Evolutionary conservation across 2,797 vertebrate species (phyloP), one percentile per base, ranked within the genome.

Genomic region (Pipistrellus pipistrellus): DNA sequence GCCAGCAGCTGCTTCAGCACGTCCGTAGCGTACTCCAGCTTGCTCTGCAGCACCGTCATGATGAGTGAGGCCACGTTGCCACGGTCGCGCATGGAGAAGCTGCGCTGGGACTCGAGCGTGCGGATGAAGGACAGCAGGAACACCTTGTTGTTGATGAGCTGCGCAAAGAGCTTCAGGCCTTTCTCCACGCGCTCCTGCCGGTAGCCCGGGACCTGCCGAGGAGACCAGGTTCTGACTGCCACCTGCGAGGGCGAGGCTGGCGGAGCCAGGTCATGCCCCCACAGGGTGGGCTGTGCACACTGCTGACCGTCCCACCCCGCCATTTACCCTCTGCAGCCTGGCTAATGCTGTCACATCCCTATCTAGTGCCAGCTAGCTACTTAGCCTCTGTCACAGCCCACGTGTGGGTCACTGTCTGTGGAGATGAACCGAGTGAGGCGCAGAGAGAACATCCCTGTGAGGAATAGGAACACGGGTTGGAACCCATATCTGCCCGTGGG

Each of bases 81-180:
- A 0, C 99, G 98, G 98, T 99, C 99, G 1, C 99, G 97, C 99
- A 99, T 99, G 97, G 99, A 99, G 98, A 99, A 99, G 95, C 99
- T 99, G 87, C 99, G 99, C 97, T 99, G 99, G 9, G 98, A 99
- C 98, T 99, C 99, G 48, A 99, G 98, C 0, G 99, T 99, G 95
- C 99, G 99, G 97, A 99, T 99, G 98, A 99, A 99, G 96, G 99
- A 99, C 75, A 99, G 98, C 91, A 99, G 98, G 98, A 99, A 99
- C 51, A 99, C 99, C 97, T 99, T 99, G 98, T 99, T 99, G 98
- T 99, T 99, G 98, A 99, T 99, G 93, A 99, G 99, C 98, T 99
- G 99, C n/a, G 99, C 99, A 2, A 99, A 99, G 85, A 99, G 98
- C 97, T 99, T 99, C 97, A 99, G 98, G 9, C 99, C 99, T 59